Evolutionary conservation across 1,140 invertebrate species (phyloP).

Genomic region (Trichonephila clavata): DNA sequence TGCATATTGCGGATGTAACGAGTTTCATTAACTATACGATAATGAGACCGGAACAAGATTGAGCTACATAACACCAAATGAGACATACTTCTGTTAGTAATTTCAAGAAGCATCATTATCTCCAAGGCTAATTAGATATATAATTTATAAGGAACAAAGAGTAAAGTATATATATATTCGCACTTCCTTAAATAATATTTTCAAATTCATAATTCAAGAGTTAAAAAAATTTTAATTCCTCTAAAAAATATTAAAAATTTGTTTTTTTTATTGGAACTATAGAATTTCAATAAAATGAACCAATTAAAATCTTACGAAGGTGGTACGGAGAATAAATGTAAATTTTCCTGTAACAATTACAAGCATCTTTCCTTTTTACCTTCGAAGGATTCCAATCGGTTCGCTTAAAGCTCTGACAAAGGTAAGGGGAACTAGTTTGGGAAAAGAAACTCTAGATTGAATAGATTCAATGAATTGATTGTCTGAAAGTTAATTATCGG

Average conservation of each 20-base stretch:
- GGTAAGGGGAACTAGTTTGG: not conserved
- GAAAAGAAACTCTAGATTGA: not conserved
- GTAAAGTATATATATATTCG: too few species aligned
- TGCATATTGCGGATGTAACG: not conserved
- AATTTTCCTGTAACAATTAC: too few species aligned
- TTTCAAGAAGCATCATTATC: not conserved
- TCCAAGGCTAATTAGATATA: too few species aligned
- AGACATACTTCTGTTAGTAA: not conserved
- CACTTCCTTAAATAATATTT: too few species aligned
- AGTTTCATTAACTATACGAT: not conserved
- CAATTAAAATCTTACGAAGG: too few species aligned
- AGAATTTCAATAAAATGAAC: too few species aligned
- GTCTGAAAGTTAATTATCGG: not conserved
- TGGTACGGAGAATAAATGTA: too few species aligned
- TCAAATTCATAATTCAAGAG: too few species aligned
- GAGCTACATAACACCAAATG: not conserved
- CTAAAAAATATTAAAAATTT: too few species aligned
- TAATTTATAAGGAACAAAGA: not conserved
- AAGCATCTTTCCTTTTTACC: too few species aligned
- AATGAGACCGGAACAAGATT: not conserved
- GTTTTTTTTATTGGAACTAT: too few species aligned
- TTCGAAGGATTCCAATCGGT: not conserved
- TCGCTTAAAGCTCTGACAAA: not conserved
- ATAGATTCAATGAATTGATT: not conserved
- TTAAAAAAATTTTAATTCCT: too few species aligned